Base-by-base conservation (phyloP, 1,140 invertebrate species). In the Drosophila watanabei region DNA sequence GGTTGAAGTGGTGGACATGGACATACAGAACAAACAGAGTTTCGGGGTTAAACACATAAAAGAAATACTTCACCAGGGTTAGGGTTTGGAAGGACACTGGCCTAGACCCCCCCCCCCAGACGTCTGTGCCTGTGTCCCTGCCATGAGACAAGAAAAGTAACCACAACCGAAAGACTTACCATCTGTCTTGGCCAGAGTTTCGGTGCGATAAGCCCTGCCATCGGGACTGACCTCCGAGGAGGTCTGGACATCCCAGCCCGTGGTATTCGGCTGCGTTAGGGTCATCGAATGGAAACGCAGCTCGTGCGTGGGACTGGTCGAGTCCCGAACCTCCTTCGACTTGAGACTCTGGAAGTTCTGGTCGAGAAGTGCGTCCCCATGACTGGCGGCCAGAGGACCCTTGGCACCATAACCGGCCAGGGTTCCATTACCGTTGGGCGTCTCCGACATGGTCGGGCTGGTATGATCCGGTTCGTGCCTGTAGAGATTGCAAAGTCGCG, bases 301-400 rank as follows among this genome's bases (percentile, higher is more conserved):
- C 69, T 93, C 92, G 79, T 95, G 94, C 16, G 95, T 96, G 5
- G 96, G 96, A 33, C 96, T 96, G 91, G 95, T 95, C 7, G 96
- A 96, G 88, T 97, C 96, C 48, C 96, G 94, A 20, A 96, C 95
- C 93, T 97, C 96, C 93, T 97, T 96, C 52, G 94, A 95, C 94
- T 97, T 97, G 92, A 97, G 94, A 52, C 95, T 96, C 84, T 96
- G 94, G 93, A 96, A 97, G 80, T 95, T 96, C 92, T 96, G 96
- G 93, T 96, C 96, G 24, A 95, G 94, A 79, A 97, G 94, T 4
- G 95, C 96, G 84, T 96, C 95, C 28, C 95, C 94, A 86, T 95
- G 96, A 79, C 94, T 95, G 83, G 94, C 93, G 13, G 92, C 92
- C 59, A 93, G 61, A 7, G 93, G 85, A 79, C 92, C 82, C 78